Base-by-base conservation (phyloP, 2,888 invertebrate genomes). In the Boloria selene region DNA sequence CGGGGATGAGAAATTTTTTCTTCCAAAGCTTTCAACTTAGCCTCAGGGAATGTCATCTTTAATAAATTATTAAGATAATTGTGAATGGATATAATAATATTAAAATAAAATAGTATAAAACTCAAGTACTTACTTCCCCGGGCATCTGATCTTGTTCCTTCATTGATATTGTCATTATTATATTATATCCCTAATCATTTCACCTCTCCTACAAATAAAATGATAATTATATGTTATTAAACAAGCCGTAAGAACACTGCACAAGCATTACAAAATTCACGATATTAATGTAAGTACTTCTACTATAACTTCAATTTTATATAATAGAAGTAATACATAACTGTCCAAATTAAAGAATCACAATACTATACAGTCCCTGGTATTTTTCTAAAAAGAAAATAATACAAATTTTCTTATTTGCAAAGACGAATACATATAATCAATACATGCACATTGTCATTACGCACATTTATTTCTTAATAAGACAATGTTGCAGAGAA, bases 1-100 rank as follows among this genome's bases (percentile, higher is more conserved):
- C 98, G 94, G 67, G 98, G 96, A 91, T 96, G 96, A 77, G 98
- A 98, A 84, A 99, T 98, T 94, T 98, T 98, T 85, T 98, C 98
- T 91, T 98, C 98, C 77, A 99, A 93, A 77, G 96, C 95, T 75
- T 95, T 95, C 83, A 99, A 92, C 88, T 98, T 97, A 59, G 95
- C 95, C 80, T 96, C 94, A 71, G 98, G 98, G 94, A 98, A 99
- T 73, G 79, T 79, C 84, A 89, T 88, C 90, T 92, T 72, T 52
- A 77, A 74, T 10, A 49, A 63, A 22, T 42, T 31, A 22, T 58
- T 59, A 52, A 22, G 42, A 62, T 16, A 45, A 50, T 31, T 22
- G 7, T 31, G 45, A 31, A 45, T 5, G 14, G 44, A 51, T 50
- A 13, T 7, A 22, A 22, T 38, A 22, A 44, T 13, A 44, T 18